A percentile compares a stretch with the other conserved stretches of the same genome.
Conservation (phyloP, 1,140 invertebrate genomes). For the Yoshiicerus persimilis region DNA sequence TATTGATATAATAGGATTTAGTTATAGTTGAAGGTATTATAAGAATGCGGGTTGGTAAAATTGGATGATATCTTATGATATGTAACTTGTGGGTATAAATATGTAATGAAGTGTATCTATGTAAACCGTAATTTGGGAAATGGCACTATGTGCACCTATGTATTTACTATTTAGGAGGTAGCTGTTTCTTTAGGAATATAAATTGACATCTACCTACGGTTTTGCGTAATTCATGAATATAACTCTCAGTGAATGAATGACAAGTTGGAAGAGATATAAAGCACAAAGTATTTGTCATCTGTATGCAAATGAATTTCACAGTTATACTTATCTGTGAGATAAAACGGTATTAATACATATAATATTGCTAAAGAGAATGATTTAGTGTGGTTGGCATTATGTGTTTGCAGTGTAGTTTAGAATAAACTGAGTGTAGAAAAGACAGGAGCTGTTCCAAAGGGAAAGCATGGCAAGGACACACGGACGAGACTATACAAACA, state of each 20-base stretch:
- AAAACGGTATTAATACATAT: neutral
- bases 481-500: neutral
- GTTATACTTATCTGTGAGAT: neutral
- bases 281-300: neutral
- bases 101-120: too few species aligned
- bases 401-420: neutral
- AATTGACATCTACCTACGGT: neutral
- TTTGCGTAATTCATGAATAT: neutral
- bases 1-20: too few species aligned
- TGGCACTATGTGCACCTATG: neutral
- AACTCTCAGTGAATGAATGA: neutral
- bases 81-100: too few species aligned
- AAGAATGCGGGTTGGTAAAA: too few species aligned
- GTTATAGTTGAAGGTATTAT: too few species aligned
- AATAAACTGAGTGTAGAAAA: neutral
- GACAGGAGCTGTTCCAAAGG: neutral
- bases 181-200: neutral
- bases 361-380: neutral
- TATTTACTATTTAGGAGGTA: neutral
- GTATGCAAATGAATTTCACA: neutral
- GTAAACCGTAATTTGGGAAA: neutral
- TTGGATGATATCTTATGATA: too few species aligned
- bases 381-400: neutral
- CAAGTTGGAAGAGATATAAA: neutral
- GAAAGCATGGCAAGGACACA: neutral